A percentile compares a stretch with the other conserved stretches of the same genome.
Evolutionary conservation across 23 tunicate genomes (phyloP).

Genomic region (Diplosoma virens): DNA sequence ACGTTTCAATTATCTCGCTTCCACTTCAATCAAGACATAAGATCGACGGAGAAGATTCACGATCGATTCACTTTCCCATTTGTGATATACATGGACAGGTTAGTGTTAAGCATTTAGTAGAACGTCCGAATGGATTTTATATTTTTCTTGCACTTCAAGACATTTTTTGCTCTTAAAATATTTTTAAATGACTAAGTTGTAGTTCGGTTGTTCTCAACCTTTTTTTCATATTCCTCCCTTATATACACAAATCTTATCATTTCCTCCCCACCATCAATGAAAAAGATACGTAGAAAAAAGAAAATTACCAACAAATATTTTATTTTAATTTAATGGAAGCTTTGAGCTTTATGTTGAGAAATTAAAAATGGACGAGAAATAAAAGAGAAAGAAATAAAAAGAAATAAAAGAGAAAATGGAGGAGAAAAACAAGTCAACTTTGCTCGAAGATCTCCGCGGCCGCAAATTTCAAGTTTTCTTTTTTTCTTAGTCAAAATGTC

Average conservation of each 20-base stretch:
- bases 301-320: not conserved
- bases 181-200: too few species aligned
- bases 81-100: slow-evolving; percentile 56
- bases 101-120: too few species aligned
- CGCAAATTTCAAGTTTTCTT: slow-evolving; percentile 27
- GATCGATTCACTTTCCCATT: slow-evolving; percentile 39
- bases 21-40: slow-evolving; percentile 42
- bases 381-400: too few species aligned
- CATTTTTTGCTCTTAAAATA: too few species aligned
- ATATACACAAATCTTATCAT: too few species aligned
- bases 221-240: too few species aligned
- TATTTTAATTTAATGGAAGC: slow-evolving; percentile 5
- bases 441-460: slow-evolving; percentile 34
- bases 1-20: slow-evolving; percentile 57
- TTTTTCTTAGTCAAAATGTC: slow-evolving; percentile 30
- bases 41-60: slow-evolving; percentile 50
- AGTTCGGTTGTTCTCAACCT: too few species aligned
- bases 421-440: slow-evolving; percentile 18
- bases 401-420: not conserved
- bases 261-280: too few species aligned
- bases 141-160: too few species aligned
- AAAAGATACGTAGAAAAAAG: too few species aligned
- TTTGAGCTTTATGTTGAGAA: slow-evolving; percentile 28
- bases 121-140: too few species aligned
- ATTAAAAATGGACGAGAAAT: too few species aligned